phyloP scores from a whole-genome alignment of 2,797 vertebrate genomes.

The Stomatorhinus walkeri region DNA sequence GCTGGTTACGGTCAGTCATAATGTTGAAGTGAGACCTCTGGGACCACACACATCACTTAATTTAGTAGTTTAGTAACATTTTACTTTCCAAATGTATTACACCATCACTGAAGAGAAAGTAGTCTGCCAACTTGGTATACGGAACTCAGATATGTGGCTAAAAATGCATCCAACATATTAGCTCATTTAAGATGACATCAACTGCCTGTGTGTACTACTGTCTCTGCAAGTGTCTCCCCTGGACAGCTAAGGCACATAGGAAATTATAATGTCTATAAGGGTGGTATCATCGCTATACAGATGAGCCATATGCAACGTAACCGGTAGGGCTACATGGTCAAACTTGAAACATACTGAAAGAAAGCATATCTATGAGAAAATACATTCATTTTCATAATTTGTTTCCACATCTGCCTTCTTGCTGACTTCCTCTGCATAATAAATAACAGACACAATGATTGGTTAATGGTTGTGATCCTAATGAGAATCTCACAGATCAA shows the following conservation, averaged over 20 bases:
- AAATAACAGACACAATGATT: neutral
- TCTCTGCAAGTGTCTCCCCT: neutral
- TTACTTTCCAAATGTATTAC: neutral
- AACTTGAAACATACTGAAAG: neutral
- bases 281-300: neutral
- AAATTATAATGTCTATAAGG: neutral
- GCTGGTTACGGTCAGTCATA: neutral
- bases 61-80: neutral
- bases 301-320: neutral
- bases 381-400: neutral
- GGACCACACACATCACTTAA: neutral
- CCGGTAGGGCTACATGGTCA: neutral
- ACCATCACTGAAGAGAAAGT: neutral
- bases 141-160: neutral
- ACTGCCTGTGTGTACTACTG: neutral
- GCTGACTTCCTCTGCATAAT: neutral
- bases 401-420: neutral
- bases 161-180: neutral
- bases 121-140: neutral
- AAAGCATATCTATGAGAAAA: neutral
- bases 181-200: neutral
- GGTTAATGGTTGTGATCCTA: neutral
- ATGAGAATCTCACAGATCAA: neutral
- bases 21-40: neutral
- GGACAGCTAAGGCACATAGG: neutral